These are phyloP conservation scores for Perognathus longimembris DNA, from an alignment of 2,113 vertebrate genomes.

Conservation along the genomic window DNA sequence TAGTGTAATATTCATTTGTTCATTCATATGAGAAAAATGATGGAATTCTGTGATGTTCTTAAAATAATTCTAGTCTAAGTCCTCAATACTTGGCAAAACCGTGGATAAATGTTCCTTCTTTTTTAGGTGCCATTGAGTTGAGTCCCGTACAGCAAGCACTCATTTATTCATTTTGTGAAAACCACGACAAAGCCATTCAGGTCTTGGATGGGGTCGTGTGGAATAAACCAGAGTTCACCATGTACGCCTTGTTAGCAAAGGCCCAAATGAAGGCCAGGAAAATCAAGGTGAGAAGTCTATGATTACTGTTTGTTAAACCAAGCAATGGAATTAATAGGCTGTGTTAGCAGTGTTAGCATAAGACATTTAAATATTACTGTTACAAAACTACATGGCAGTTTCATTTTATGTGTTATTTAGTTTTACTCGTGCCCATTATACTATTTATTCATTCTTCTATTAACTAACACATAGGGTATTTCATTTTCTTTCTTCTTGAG, in stretches of 20 bases:
- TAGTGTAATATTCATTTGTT: constrained; percentile 15
- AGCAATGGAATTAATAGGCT: not conserved
- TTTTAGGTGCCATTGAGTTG: constrained; percentile 82
- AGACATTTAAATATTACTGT: not conserved
- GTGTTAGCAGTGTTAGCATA: constrained; percentile 12
- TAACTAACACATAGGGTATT: constrained; percentile 17
- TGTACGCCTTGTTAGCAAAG: constrained; percentile 86
- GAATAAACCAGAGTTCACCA: constrained; percentile 68
- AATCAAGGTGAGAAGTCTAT: constrained; percentile 81
- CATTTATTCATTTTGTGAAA: constrained; percentile 88
- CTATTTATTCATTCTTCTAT: not conserved
- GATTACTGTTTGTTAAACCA: constrained; percentile 24
- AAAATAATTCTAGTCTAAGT: constrained; percentile 23
- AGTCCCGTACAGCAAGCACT: constrained; percentile 86
- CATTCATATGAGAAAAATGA: not conserved
- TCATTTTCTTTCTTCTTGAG: not conserved
- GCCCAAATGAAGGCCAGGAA: constrained; percentile 88
- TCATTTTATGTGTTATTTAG: not conserved
- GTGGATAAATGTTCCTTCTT: constrained; percentile 41
- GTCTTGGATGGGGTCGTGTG: constrained; percentile 71
- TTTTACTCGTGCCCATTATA: not conserved
- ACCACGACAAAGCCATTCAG: constrained; percentile 86
- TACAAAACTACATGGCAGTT: not conserved
- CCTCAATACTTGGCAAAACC: not conserved
- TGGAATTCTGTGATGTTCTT: not conserved